Evolutionary conservation across 2,113 vertebrate species (phyloP).

Genomic region (Podilymbus podiceps): DNA sequence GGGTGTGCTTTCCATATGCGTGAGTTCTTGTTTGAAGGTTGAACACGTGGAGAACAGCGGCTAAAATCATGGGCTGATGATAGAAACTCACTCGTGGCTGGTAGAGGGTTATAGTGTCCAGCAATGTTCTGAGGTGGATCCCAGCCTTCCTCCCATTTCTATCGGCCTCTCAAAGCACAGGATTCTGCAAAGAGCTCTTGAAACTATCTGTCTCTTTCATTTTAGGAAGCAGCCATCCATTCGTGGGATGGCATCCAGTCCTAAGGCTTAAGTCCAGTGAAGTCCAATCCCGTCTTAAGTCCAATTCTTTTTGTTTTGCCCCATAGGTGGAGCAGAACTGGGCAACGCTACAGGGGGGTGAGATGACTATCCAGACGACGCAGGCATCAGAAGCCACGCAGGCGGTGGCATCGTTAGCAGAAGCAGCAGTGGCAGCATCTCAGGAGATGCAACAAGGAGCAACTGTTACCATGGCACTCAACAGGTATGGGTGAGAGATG

Average conservation of each 20-base stretch:
- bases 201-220: fast-evolving
- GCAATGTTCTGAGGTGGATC: background rate
- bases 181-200: background rate
- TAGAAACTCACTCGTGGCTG: background rate
- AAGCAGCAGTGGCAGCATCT: slow-evolving; percentile 93
- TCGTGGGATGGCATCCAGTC: fast-evolving
- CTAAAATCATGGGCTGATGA: background rate
- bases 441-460: slow-evolving; percentile 93
- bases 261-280: too few relatives aligned
- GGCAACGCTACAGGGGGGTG: slow-evolving; percentile 92
- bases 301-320: background rate
- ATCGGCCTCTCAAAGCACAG: background rate
- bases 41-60: background rate
- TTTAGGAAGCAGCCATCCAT: background rate
- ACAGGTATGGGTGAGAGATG: slow-evolving; percentile 81
- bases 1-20: fast-evolving
- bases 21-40: background rate
- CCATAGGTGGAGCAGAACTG: slow-evolving; percentile 88
- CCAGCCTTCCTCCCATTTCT: background rate
- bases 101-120: background rate
- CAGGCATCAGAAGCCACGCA: slow-evolving; percentile 96
- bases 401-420: slow-evolving; percentile 93
- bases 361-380: slow-evolving; percentile 99
- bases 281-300: too few relatives aligned
- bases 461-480: slow-evolving; percentile 97